phyloP scores from a whole-genome alignment of 2,113 vertebrate species.

The Corythornis cristatus region DNA sequence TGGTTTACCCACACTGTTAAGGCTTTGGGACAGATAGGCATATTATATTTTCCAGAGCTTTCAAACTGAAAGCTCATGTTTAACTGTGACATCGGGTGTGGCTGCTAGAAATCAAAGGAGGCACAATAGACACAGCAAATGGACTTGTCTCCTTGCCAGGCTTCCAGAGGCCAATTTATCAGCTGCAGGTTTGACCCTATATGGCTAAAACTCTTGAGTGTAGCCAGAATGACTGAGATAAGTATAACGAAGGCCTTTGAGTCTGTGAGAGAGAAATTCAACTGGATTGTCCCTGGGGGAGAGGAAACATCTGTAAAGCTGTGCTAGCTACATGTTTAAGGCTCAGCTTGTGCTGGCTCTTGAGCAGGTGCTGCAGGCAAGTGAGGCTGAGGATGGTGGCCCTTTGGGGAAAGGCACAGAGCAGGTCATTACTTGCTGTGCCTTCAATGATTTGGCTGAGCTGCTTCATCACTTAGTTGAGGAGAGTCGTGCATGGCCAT shows the following conservation, averaged over 20 bases:
- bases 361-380: neutral
- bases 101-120: slow-evolving; percentile 67
- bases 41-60: slow-evolving; percentile 65
- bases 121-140: slow-evolving; percentile 53
- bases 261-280: slow-evolving; percentile 44
- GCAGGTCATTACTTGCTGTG: neutral
- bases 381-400: neutral
- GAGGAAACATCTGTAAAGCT: slow-evolving; percentile 50
- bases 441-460: neutral
- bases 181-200: slow-evolving; percentile 65
- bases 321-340: neutral
- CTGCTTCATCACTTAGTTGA: neutral
- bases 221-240: slow-evolving; percentile 60
- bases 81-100: slow-evolving; percentile 47
- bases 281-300: slow-evolving; percentile 49
- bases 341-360: neutral
- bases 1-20: slow-evolving; percentile 22
- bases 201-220: slow-evolving; percentile 35
- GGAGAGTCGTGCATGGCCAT: rapidly evolving
- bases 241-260: slow-evolving; percentile 65
- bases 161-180: slow-evolving; percentile 62
- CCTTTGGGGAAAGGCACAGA: neutral
- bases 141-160: slow-evolving; percentile 60
- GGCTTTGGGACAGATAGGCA: neutral
- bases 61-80: slow-evolving; percentile 54